These are phyloP conservation scores for Montipora efflorescens DNA, from an alignment of 64 coral and sea anemone genomes.

Conservation along the genomic window DNA sequence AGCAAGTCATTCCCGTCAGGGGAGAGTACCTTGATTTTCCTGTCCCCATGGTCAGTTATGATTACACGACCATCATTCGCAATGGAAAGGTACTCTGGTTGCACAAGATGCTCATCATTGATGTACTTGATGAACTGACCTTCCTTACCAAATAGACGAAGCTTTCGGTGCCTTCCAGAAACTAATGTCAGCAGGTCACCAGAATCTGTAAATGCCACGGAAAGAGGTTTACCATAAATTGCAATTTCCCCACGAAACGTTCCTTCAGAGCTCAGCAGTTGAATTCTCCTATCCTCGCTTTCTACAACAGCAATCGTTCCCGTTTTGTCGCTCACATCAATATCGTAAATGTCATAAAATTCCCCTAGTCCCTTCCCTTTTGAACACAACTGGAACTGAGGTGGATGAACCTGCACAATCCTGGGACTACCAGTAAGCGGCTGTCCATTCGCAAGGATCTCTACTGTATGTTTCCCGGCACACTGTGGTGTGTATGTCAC, in stretches of 20 bases:
- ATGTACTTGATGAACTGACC: conserved; percentile 2
- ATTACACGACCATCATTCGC: background rate
- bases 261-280: background rate
- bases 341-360: too few species aligned
- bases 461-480: background rate
- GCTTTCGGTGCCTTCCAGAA: background rate
- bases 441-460: conserved; percentile 14
- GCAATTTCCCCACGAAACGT: background rate
- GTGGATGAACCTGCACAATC: background rate
- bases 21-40: background rate
- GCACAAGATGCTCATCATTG: background rate
- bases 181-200: background rate
- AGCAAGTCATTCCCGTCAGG: background rate
- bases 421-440: background rate
- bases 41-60: background rate
- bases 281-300: accelerated
- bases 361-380: too few species aligned
- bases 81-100: background rate
- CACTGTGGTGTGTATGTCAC: background rate
- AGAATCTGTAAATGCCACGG: background rate
- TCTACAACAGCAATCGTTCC: too few species aligned
- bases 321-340: too few species aligned
- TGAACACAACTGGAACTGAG: too few species aligned
- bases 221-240: background rate
- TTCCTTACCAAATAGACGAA: background rate